phyloP scores from a whole-genome alignment of 30 jellyfish, hydroid and myxozoan species.

The Mastigias papua region DNA sequence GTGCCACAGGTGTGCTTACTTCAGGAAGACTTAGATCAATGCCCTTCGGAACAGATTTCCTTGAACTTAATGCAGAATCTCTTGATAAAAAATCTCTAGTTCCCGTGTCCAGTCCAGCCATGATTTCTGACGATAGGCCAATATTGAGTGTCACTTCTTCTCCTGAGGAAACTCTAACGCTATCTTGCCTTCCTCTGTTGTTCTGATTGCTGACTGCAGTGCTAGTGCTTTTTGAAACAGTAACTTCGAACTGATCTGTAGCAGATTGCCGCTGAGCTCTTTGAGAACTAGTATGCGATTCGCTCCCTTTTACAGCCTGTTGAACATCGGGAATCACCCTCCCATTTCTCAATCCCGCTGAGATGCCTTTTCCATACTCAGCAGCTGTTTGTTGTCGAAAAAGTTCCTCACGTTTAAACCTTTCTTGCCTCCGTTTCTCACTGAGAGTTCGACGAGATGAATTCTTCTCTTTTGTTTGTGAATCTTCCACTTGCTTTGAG shows the following conservation, averaged over 20 bases:
- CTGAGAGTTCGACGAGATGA: constrained; percentile 53
- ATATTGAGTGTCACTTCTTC: constrained; percentile 67
- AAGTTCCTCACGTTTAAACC: constrained; percentile 44
- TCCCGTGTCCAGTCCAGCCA: constrained; percentile 74
- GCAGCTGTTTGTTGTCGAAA: constrained; percentile 66
- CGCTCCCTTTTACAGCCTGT: background rate
- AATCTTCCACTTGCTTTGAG: background rate
- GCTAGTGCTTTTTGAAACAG: constrained; percentile 26
- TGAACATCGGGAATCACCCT: constrained; percentile 32
- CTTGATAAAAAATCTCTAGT: constrained; percentile 50
- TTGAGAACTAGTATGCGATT: background rate
- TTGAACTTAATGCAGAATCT: background rate
- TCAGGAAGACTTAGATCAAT: constrained; percentile 80
- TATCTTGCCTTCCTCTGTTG: constrained; percentile 43
- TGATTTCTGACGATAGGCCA: constrained; percentile 68
- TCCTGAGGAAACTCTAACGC: constrained; percentile 67
- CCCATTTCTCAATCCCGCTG: constrained; percentile 15
- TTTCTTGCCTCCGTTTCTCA: constrained; percentile 66
- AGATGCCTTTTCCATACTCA: constrained; percentile 35
- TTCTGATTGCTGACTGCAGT: constrained; percentile 26
- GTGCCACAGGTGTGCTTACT: constrained; percentile 24
- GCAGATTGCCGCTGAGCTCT: constrained; percentile 18
- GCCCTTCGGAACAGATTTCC: constrained; percentile 35
- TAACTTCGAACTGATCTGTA: constrained; percentile 36
- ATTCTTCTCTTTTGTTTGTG: constrained; percentile 30